Evolutionary conservation across 2,888 invertebrate genomes (phyloP).

Genomic region (Drosophila mimica): DNA sequence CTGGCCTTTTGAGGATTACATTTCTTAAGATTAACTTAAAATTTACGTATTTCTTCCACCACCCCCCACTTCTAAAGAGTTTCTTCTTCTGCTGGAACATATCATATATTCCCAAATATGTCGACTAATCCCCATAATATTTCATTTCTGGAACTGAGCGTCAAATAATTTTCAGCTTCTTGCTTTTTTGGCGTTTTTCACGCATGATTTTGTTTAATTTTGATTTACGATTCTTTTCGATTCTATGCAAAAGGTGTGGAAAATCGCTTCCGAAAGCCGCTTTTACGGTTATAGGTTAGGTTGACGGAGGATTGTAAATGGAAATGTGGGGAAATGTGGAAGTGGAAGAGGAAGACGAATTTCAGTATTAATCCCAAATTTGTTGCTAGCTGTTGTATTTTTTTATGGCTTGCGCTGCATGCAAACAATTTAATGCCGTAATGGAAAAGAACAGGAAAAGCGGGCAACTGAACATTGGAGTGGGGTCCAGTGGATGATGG

Average conservation of each 20-base stretch:
- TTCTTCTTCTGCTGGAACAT: background rate
- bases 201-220: constrained; percentile 50
- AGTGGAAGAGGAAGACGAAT: constrained; percentile 9
- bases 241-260: constrained; percentile 48
- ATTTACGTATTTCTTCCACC: background rate
- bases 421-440: constrained; percentile 69
- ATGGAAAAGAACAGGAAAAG: constrained; percentile 17
- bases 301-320: constrained; percentile 1
- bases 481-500: background rate
- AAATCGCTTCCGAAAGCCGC: constrained; percentile 39
- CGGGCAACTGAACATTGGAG: background rate
- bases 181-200: constrained; percentile 25
- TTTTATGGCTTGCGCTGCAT: constrained; percentile 65
- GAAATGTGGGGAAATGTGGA: background rate
- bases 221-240: constrained; percentile 44
- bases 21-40: background rate
- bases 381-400: constrained; percentile 69
- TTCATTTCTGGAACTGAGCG: constrained; percentile 12
- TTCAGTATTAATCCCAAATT: constrained; percentile 68
- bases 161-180: constrained; percentile 19
- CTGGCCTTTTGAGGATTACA: background rate
- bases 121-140: background rate
- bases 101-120: background rate
- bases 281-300: constrained; percentile 28
- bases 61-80: background rate